phyloP scores from a whole-genome alignment of 2,113 vertebrate species.

The Scartelaos histophorus region DNA sequence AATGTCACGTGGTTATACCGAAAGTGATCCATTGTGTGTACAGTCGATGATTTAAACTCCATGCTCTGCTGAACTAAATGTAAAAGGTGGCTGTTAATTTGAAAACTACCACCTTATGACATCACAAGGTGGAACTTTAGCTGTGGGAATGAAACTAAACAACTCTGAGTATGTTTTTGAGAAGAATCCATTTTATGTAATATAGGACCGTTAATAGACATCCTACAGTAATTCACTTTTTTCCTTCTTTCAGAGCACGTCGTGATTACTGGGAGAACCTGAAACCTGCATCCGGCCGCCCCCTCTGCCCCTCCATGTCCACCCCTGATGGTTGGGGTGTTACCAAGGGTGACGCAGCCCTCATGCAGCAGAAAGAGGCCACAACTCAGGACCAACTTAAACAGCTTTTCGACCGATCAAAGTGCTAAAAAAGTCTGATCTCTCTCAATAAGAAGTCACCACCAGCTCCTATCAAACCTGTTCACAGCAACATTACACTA shows the following conservation, averaged over 20 bases:
- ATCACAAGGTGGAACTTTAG: too few species aligned
- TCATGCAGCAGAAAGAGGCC: slow-evolving; percentile 92
- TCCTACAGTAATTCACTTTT: too few species aligned
- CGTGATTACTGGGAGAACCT: slow-evolving; percentile 90
- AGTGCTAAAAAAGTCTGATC: slow-evolving; percentile 33
- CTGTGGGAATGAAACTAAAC: too few species aligned
- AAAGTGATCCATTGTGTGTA: too few species aligned
- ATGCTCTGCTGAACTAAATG: too few species aligned
- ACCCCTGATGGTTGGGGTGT: slow-evolving; percentile 86
- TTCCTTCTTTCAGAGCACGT: slow-evolving; percentile 76
- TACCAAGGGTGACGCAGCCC: slow-evolving; percentile 85
- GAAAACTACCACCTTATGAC: too few species aligned
- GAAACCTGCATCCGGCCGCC: slow-evolving; percentile 86
- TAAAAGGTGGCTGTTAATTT: too few species aligned
- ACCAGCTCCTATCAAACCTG: slow-evolving; percentile 6
- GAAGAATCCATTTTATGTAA: too few species aligned
- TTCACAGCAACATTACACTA: slow-evolving; percentile 4
- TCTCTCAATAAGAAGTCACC: neutral
- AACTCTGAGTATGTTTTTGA: too few species aligned
- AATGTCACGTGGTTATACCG: too few species aligned
- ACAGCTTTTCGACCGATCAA: slow-evolving; percentile 66
- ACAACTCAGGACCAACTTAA: slow-evolving; percentile 76
- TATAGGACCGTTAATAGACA: too few species aligned
- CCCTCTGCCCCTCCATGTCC: slow-evolving; percentile 84
- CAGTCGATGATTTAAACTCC: too few species aligned